These are phyloP conservation scores for Thelaira solivaga DNA, from an alignment of 2,888 invertebrate genomes.

Conservation along the genomic window DNA sequence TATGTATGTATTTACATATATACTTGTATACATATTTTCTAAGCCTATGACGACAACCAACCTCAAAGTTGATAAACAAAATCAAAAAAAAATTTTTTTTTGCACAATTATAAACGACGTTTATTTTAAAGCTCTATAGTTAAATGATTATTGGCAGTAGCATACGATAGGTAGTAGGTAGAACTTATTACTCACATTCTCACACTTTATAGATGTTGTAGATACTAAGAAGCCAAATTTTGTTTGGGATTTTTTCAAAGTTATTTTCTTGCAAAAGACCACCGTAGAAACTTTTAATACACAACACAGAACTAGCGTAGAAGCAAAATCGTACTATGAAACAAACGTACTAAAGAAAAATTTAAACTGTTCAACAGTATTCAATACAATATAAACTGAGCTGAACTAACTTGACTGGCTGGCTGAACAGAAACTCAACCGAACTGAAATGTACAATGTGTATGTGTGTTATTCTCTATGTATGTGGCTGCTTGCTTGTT, in stretches of 20 bases:
- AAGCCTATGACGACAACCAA: not conserved
- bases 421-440: slow-evolving; percentile 56
- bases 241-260: slow-evolving; percentile 25
- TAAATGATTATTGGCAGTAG: slow-evolving; percentile 6
- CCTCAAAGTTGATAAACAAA: slow-evolving; percentile 14
- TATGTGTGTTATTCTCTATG: slow-evolving; percentile 2
- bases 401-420: slow-evolving; percentile 51
- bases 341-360: slow-evolving; percentile 54
- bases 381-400: slow-evolving; percentile 49
- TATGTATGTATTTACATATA: not conserved
- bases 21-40: not conserved
- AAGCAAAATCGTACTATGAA: slow-evolving; percentile 59
- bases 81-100: slow-evolving; percentile 22
- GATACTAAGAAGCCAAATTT: slow-evolving; percentile 34
- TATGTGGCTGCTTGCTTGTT: slow-evolving; percentile 20
- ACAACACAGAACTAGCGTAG: slow-evolving; percentile 49
- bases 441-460: slow-evolving; percentile 50
- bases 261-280: slow-evolving; percentile 34
- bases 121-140: slow-evolving; percentile 15
- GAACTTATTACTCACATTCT: slow-evolving; percentile 46
- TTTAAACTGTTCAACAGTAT: slow-evolving; percentile 45
- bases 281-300: slow-evolving; percentile 40
- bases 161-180: slow-evolving; percentile 17
- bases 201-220: slow-evolving; percentile 20
- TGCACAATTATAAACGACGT: not conserved